A percentile compares a stretch with the other conserved stretches of the same genome.
These are phyloP conservation scores for Gadus macrocephalus DNA, from an alignment of 2,113 vertebrate species.

Conservation along the genomic window DNA sequence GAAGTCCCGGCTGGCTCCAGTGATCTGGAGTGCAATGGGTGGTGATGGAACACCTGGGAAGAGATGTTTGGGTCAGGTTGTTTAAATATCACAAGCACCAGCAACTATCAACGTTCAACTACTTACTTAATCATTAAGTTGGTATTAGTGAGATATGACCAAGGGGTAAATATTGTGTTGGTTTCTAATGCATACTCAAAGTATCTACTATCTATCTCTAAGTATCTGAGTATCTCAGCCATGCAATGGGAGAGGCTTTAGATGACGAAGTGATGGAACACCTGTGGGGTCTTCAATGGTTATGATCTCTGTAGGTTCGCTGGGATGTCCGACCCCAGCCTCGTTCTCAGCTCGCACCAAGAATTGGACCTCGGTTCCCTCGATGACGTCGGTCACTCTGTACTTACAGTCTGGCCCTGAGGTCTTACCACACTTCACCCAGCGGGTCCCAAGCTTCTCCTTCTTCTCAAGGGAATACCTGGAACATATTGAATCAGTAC, in stretches of 20 bases:
- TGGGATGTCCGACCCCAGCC: constrained; percentile 91
- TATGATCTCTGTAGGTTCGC: constrained; percentile 93
- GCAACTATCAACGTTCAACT: too few relatives aligned
- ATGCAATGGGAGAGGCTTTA: too few relatives aligned
- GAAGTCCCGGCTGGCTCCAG: constrained; percentile 86
- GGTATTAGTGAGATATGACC: too few relatives aligned
- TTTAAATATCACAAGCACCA: too few relatives aligned
- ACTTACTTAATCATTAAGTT: too few relatives aligned
- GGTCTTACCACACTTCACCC: constrained; percentile 95
- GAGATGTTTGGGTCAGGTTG: background rate
- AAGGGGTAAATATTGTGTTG: background rate
- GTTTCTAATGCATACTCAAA: background rate
- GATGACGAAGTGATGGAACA: constrained; percentile 33
- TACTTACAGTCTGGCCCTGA: constrained; percentile 90
- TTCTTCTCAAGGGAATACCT: constrained; percentile 97
- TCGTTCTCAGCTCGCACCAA: constrained; percentile 95
- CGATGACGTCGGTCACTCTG: constrained; percentile 94
- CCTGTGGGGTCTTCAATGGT: constrained; percentile 91
- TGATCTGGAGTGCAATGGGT: constrained; percentile 91
- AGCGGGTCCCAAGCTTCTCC: constrained; percentile 94
- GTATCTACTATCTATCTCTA: background rate
- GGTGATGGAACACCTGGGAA: constrained; percentile 86
- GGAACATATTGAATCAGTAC: background rate
- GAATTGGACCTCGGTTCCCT: constrained; percentile 97
- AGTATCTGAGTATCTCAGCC: background rate